Base-by-base conservation (phyloP, 2,888 invertebrate species). In the Imbricaverruca yamaguchii region DNA sequence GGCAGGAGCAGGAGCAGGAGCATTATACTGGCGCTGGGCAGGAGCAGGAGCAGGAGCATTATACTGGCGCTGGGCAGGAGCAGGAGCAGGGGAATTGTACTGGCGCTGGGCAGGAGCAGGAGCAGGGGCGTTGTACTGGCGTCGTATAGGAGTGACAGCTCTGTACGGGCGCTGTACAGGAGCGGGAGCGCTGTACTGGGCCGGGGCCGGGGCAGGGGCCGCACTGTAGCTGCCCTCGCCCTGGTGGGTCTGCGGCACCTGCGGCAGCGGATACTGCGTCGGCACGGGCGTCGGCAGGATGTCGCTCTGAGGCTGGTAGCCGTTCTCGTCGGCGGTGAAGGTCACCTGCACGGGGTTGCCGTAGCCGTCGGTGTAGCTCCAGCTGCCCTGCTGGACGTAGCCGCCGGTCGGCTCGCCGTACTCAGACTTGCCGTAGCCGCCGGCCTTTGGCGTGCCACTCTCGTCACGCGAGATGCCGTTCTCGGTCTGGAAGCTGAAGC, bases 331-430 rank as follows among this genome's bases (percentile, higher is more conserved):
- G 55, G 65, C 74, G 11, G 39, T 39, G 55, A 74, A 74, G 9
- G 74, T 74, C 55, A 74, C 53, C 55, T 74, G 53, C 15, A 74
- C 39, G 55, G 74, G 55, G 74, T 69, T 55, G 74, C 74, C 74
- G 21, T 74, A 74, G 74, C 11, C 74, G 74, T 74, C 74, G 21
- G 18, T 74, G 55, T 74, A 74, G 74, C 74, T 74, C 74, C 74
- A 74, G 74, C 74, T 21, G 9, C 74, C 74, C 74, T 74, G 74
- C 74, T 74, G 74, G 21, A 53, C 74, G 74, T 74, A 74, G 18
- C 53, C 53, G 7, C 74, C 74, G 53, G 21, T 53, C 9, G 74
- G 53, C 74, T 74, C 53, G 74, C 74, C 74, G 74, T 74, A 74
- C 65, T 65, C 65, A 23, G 65, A 65, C 23, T 65, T 65, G 8